phyloP scores from a whole-genome alignment of 2,797 vertebrate genomes.

The Pelochelys cantorii region DNA sequence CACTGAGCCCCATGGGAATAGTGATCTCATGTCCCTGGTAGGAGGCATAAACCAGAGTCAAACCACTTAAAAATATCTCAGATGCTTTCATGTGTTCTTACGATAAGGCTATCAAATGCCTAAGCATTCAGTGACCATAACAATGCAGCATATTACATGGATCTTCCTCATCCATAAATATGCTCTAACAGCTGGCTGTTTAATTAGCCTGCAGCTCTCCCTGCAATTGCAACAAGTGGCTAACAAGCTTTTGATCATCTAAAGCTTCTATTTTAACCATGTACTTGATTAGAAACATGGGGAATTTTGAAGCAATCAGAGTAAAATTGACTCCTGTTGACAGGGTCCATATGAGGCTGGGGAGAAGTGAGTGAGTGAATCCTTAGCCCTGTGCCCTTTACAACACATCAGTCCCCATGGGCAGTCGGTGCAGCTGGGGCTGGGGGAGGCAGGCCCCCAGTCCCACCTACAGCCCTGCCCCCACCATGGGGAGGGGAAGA shows the following conservation, averaged over 20 bases:
- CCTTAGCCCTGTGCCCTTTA: neutral
- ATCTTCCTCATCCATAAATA: slow-evolving; percentile 1
- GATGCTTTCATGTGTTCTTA: neutral
- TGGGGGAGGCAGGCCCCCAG: no score
- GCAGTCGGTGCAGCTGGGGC: no score
- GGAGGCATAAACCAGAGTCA: neutral
- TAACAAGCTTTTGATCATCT: slow-evolving; percentile 7
- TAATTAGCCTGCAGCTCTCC: neutral
- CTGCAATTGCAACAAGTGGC: neutral
- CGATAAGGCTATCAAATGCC: neutral
- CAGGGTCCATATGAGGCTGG: fast-evolving
- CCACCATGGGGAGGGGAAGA: no score
- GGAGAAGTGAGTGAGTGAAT: no score
- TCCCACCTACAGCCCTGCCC: no score
- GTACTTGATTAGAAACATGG: neutral
- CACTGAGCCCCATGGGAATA: neutral
- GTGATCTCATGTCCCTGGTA: neutral
- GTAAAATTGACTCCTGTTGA: fast-evolving
- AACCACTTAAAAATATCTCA: neutral
- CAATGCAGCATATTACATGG: neutral
- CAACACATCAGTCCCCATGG: neutral
- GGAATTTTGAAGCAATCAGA: fast-evolving
- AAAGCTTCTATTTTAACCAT: slow-evolving; percentile 14
- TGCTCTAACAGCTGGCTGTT: slow-evolving; percentile 3
- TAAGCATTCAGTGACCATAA: neutral